phyloP scores from a whole-genome alignment of 2,113 vertebrate species.

The Peromyscus maniculatus region DNA sequence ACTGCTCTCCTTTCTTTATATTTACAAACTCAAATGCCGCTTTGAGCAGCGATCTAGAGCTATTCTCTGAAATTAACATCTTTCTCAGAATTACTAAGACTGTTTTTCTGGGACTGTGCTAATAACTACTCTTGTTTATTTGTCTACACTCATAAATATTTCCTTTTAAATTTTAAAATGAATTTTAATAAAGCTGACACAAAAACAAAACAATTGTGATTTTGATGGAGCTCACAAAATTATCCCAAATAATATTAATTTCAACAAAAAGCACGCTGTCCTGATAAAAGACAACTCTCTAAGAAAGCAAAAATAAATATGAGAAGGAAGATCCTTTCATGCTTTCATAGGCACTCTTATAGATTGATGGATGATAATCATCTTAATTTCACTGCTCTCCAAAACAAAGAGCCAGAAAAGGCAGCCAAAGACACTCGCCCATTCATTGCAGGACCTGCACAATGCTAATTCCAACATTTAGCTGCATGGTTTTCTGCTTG shows the following conservation, averaged over 20 bases:
- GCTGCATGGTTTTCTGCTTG: constrained; percentile 99
- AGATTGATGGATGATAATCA: constrained; percentile 96
- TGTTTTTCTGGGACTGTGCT: constrained; percentile 73
- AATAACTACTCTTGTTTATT: constrained; percentile 80
- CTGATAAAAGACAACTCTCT: constrained; percentile 93
- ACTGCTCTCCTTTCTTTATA: constrained; percentile 38
- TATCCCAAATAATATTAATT: constrained; percentile 94
- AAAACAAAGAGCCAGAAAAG: constrained; percentile 95
- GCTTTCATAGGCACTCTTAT: constrained; percentile 94
- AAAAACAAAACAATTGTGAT: constrained; percentile 88
- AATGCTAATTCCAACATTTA: constrained; percentile 99
- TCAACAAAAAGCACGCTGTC: constrained; percentile 91
- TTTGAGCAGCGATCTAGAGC: background rate
- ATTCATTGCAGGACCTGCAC: constrained; percentile 97
- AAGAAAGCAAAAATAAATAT: constrained; percentile 95
- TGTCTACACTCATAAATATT: constrained; percentile 83
- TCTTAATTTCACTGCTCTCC: constrained; percentile 96
- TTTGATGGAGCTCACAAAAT: constrained; percentile 89
- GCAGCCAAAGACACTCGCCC: constrained; percentile 95
- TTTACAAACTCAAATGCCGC: constrained; percentile 61
- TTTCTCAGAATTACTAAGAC: constrained; percentile 71
- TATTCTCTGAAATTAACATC: constrained; percentile 67
- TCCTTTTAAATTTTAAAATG: constrained; percentile 79
- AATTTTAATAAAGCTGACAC: constrained; percentile 85
- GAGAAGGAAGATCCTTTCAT: constrained; percentile 91